phyloP scores from a whole-genome alignment of 1,140 invertebrate genomes.

The Lordiphosa collinella region DNA sequence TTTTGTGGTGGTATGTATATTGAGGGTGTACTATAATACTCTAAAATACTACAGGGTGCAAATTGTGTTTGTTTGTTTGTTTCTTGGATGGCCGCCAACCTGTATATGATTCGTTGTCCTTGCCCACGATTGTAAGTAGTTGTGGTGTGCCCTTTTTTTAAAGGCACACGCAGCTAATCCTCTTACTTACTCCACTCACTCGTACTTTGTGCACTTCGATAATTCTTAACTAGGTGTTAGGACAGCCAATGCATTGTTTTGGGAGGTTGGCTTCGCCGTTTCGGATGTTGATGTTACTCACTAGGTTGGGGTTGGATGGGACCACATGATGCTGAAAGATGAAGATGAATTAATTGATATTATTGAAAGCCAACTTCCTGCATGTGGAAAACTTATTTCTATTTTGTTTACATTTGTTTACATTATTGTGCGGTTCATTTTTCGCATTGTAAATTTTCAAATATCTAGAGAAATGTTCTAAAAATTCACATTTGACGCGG shows the following conservation, averaged over 20 bases:
- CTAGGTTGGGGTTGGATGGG: slow-evolving; percentile 42
- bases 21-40: no score
- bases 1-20: not conserved
- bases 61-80: slow-evolving; percentile 1
- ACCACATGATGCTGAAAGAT: slow-evolving; percentile 49
- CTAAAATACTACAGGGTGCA: not conserved
- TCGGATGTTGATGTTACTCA: slow-evolving; percentile 47
- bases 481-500: no score
- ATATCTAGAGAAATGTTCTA: not conserved
- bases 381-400: not conserved
- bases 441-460: not conserved
- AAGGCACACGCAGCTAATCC: slow-evolving; percentile 18
- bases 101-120: slow-evolving; percentile 57
- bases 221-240: slow-evolving; percentile 41
- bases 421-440: not conserved
- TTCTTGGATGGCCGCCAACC: slow-evolving; percentile 39
- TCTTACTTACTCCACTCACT: slow-evolving; percentile 8
- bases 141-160: slow-evolving; percentile 32
- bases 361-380: no score
- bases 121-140: slow-evolving; percentile 36
- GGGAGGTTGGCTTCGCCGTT: slow-evolving; percentile 10
- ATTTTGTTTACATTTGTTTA: not conserved
- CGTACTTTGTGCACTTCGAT: slow-evolving; percentile 33
- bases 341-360: no score
- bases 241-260: slow-evolving; percentile 42